Evolutionary conservation across 2,113 vertebrate genomes (phyloP).

Genomic region (Alouatta palliata): DNA sequence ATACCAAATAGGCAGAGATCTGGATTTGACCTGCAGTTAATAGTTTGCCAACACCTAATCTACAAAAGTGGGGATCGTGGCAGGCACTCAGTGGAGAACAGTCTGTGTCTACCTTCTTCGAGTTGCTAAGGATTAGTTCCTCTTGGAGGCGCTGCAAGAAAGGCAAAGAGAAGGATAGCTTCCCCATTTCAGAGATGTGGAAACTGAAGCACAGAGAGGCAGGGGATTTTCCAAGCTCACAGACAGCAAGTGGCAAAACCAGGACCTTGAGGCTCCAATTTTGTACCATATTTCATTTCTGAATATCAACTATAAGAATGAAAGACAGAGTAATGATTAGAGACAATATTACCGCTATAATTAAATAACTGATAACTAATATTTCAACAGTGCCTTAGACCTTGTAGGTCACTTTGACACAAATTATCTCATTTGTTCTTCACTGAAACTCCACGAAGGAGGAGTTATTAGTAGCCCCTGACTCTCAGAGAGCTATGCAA

Average conservation of each 20-base stretch:
- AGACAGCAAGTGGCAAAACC: no score
- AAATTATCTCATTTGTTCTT: slow-evolving; percentile 30
- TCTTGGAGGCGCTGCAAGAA: not conserved
- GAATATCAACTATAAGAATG: not conserved
- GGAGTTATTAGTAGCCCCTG: not conserved
- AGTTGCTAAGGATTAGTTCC: not conserved
- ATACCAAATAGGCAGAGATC: not conserved
- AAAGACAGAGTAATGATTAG: not conserved
- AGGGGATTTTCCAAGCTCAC: not conserved
- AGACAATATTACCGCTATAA: not conserved
- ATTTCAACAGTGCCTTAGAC: not conserved
- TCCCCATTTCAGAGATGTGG: not conserved
- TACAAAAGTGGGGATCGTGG: accelerated
- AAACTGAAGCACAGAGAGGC: not conserved
- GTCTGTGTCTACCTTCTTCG: not conserved
- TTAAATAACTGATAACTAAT: slow-evolving; percentile 17
- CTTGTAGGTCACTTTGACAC: not conserved
- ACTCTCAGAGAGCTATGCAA: not conserved
- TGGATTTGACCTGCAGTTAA: accelerated
- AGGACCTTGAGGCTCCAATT: not conserved
- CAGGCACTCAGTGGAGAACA: not conserved
- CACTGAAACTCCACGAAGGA: not conserved
- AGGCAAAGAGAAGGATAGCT: not conserved
- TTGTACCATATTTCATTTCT: not conserved
- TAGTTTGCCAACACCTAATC: not conserved